phyloP scores from a whole-genome alignment of 1,140 invertebrate genomes.

The Drosophila saltans region DNA sequence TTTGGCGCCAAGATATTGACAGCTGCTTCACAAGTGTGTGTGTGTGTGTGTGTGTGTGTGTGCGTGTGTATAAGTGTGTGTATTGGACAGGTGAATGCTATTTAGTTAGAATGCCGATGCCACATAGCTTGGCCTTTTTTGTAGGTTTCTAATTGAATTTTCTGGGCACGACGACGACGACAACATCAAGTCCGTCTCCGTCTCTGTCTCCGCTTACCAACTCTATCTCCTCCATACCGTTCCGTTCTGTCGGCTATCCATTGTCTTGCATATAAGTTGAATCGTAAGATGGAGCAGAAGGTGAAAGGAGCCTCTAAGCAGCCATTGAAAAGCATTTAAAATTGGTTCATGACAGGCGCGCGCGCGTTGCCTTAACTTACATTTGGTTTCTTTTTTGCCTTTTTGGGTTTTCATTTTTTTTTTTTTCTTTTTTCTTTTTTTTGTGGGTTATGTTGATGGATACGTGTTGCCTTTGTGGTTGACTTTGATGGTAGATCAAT shows the following conservation, averaged over 20 bases:
- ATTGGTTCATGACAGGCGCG: conserved; percentile 67
- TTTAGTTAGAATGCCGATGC: conserved; percentile 72
- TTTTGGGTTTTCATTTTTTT: conserved; percentile 9
- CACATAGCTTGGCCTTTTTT: conserved; percentile 36
- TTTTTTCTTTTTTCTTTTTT: not conserved
- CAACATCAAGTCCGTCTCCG: not conserved
- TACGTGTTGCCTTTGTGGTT: conserved; percentile 60
- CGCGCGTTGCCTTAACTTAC: not conserved
- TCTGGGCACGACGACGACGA: conserved; percentile 28
- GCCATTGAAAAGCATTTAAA: conserved; percentile 76
- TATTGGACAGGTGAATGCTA: conserved; percentile 73
- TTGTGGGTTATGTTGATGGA: conserved; percentile 55
- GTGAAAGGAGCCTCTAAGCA: conserved; percentile 57
- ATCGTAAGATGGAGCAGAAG: conserved; percentile 24
- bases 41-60: conserved; percentile 37
- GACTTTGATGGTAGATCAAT: conserved; percentile 39
- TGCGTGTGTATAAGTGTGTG: conserved; percentile 38
- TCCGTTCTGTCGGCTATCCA: conserved; percentile 5
- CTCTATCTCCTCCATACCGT: not conserved
- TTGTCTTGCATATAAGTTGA: conserved; percentile 24
- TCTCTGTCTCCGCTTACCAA: too few species aligned
- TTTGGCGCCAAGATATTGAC: conserved; percentile 80
- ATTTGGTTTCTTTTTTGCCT: not conserved
- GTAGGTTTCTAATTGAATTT: conserved; percentile 74
- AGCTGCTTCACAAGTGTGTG: conserved; percentile 53